These are phyloP conservation scores for Equus przewalskii DNA, from an alignment of 2,113 vertebrate genomes.

Conservation along the genomic window DNA sequence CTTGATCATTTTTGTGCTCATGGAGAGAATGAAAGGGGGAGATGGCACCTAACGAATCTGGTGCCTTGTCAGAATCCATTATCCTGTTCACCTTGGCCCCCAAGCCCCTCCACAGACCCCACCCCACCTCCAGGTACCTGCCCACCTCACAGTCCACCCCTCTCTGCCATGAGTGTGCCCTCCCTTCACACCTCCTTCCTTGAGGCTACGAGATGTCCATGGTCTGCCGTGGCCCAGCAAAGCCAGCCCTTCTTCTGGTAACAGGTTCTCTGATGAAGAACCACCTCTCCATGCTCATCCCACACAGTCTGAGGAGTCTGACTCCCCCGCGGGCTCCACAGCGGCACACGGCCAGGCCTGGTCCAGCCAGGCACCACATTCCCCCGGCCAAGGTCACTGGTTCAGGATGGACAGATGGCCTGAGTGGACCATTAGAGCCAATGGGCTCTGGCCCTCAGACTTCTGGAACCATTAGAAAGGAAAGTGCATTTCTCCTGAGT, in stretches of 20 bases:
- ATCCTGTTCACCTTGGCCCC: not conserved
- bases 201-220: rapidly evolving
- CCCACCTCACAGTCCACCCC: not conserved
- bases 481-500: not conserved
- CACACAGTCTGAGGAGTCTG: not conserved
- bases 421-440: not conserved
- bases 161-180: not conserved
- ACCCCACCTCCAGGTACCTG: not conserved
- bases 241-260: not conserved
- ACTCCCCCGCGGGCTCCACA: not conserved
- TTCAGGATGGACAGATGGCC: not conserved
- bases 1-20: not conserved
- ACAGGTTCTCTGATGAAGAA: not conserved
- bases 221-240: not conserved
- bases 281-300: not conserved
- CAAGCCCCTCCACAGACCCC: not conserved
- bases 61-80: not conserved
- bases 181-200: not conserved
- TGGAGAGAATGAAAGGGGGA: not conserved
- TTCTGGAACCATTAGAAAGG: not conserved
- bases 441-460: no score
- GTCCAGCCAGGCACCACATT: not conserved
- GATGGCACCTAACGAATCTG: not conserved
- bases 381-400: not conserved
- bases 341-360: not conserved